phyloP scores from a whole-genome alignment of 2,797 vertebrate genomes.

The Pseudomugil tenellus region DNA sequence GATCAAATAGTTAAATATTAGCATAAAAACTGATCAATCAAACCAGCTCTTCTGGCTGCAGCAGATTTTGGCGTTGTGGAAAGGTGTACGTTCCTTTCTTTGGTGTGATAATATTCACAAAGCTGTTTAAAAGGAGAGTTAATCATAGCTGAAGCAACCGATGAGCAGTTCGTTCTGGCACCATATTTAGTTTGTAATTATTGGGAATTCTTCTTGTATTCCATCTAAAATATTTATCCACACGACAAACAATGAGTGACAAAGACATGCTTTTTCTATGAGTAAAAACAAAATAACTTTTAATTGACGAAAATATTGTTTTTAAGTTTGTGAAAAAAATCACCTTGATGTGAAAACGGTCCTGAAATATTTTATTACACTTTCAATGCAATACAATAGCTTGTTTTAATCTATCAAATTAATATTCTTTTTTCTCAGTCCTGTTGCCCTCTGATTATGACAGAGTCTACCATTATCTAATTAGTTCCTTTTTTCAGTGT shows the following conservation, averaged over 20 bases:
- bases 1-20: background rate
- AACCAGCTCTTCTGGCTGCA: slow-evolving; percentile 18
- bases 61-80: slow-evolving; percentile 8
- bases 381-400: slow-evolving; percentile 8
- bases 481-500: slow-evolving; percentile 13
- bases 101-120: slow-evolving; percentile 2
- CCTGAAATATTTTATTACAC: slow-evolving; percentile 1
- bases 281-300: background rate
- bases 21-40: slow-evolving; percentile 10
- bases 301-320: slow-evolving; percentile 10
- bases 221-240: slow-evolving; percentile 23
- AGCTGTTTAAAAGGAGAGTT: slow-evolving; percentile 28
- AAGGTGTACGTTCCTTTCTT: background rate
- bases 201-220: slow-evolving; percentile 12
- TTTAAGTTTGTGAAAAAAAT: background rate
- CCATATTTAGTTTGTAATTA: slow-evolving; percentile 8
- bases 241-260: slow-evolving; percentile 11
- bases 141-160: slow-evolving; percentile 25
- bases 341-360: background rate
- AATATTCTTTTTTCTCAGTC: slow-evolving; percentile 7
- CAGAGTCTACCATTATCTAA: slow-evolving; percentile 6
- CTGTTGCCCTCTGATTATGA: slow-evolving; percentile 14
- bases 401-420: background rate
- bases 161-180: slow-evolving; percentile 14
- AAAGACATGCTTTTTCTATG: background rate